A percentile compares a stretch with the other conserved stretches of the same genome.
Conservation (phyloP, 2,888 invertebrate genomes). For the Listrodromus nycthemerus region DNA sequence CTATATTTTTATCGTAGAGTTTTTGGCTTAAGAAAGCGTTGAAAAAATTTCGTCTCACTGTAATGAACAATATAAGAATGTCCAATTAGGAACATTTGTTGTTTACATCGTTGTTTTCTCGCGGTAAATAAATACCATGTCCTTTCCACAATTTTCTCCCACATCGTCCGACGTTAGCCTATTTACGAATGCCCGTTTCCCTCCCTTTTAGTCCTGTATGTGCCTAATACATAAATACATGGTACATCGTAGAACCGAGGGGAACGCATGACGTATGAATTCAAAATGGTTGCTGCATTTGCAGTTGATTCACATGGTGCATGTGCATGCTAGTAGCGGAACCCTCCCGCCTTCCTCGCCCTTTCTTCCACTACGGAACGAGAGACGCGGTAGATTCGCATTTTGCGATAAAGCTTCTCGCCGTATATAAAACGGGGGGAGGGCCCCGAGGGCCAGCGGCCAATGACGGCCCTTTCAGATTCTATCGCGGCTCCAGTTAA, state of each 20-base stretch:
- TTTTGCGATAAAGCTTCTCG: conserved; percentile 71
- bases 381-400: conserved; percentile 74
- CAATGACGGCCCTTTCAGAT: conserved; percentile 76
- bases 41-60: no score
- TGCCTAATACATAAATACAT: conserved; percentile 41
- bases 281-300: conserved; percentile 79
- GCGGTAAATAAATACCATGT: background rate
- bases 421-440: conserved; percentile 58
- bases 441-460: conserved; percentile 65
- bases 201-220: conserved; percentile 35
- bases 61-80: no score
- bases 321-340: conserved; percentile 59
- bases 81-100: no score
- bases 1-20: background rate
- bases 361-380: conserved; percentile 46
- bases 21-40: no score
- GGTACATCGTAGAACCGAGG: conserved; percentile 30
- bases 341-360: conserved; percentile 35
- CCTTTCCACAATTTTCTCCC: conserved; percentile 2
- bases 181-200: conserved; percentile 53
- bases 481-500: conserved; percentile 66
- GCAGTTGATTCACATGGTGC: conserved; percentile 68
- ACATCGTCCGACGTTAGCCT: conserved; percentile 30
- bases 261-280: conserved; percentile 74
- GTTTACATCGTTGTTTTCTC: background rate